Evolutionary conservation across 2,113 vertebrate species (phyloP).

Genomic region (Cavia aperea): DNA sequence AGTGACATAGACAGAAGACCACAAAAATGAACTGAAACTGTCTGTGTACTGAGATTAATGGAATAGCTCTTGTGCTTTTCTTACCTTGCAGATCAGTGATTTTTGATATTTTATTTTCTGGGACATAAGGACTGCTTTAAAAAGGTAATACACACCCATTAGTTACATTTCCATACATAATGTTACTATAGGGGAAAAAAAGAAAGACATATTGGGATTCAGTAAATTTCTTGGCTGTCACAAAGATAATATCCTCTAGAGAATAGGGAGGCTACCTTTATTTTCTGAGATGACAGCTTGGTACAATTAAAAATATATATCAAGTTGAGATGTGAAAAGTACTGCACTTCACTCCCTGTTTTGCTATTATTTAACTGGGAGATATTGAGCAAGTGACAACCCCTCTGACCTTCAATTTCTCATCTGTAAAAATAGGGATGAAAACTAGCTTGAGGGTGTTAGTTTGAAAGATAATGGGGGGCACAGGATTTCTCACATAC

Average conservation of each 20-base stretch:
- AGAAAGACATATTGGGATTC: constrained; percentile 9
- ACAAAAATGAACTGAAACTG: not conserved
- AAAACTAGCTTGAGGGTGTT: not conserved
- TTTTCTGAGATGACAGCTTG: not conserved
- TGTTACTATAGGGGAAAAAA: not conserved
- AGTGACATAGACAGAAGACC: not conserved
- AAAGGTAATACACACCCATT: not conserved
- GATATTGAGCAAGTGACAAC: not conserved
- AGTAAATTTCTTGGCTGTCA: not conserved
- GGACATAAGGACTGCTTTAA: not conserved
- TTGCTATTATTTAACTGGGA: not conserved
- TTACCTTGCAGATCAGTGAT: not conserved
- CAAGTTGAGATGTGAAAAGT: not conserved
- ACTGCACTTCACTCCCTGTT: not conserved
- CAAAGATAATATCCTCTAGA: constrained; percentile 30
- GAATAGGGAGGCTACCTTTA: not conserved
- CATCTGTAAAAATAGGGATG: not conserved
- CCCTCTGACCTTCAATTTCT: not conserved
- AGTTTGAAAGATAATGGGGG: not conserved
- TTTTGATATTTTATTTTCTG: not conserved
- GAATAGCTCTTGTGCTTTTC: not conserved
- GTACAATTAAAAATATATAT: not conserved
- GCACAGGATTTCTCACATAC: not conserved
- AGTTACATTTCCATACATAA: not conserved
- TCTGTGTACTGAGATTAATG: not conserved